Evolutionary conservation across 92 coral and sea anemone genomes (phyloP).

Genomic region (Porites divaricata): DNA sequence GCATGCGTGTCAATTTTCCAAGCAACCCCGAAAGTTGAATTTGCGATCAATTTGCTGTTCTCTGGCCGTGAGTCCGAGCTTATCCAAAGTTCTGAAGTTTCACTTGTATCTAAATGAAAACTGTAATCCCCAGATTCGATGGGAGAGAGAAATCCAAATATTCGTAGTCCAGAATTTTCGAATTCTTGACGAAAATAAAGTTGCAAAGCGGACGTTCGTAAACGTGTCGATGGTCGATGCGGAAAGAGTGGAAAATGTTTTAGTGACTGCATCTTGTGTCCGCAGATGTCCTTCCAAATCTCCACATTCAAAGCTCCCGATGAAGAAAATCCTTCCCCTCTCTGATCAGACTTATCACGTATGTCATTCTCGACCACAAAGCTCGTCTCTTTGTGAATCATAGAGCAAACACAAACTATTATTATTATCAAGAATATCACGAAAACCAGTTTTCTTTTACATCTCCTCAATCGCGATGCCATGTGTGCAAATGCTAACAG

Average conservation of each 20-base stretch:
- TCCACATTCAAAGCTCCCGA: constrained; percentile 67
- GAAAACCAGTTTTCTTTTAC: too few species aligned
- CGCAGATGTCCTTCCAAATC: constrained; percentile 84
- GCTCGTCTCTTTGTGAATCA: too few species aligned
- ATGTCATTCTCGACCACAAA: too few species aligned
- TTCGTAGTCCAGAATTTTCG: constrained; percentile 71
- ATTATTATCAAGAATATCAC: too few species aligned
- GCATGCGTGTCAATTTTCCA: not conserved
- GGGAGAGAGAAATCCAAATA: constrained; percentile 82
- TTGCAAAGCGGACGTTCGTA: constrained; percentile 44
- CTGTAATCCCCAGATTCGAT: constrained; percentile 39
- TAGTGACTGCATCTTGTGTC: constrained; percentile 62
- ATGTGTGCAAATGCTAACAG: too few species aligned
- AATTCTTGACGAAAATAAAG: constrained; percentile 40
- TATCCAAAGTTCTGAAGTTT: constrained; percentile 85
- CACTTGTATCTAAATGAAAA: constrained; percentile 70
- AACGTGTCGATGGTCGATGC: constrained; percentile 69
- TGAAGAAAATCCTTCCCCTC: not conserved
- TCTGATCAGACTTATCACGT: not conserved
- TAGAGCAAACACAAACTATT: too few species aligned
- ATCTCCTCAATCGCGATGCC: too few species aligned
- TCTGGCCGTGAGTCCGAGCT: constrained; percentile 69
- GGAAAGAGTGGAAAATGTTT: constrained; percentile 79
- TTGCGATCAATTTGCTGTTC: constrained; percentile 51
- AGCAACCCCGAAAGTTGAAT: not conserved